A percentile compares a stretch with the other conserved stretches of the same genome.
Evolutionary conservation across 2,888 invertebrate species (phyloP).

Genomic region (Laspeyria flexula): DNA sequence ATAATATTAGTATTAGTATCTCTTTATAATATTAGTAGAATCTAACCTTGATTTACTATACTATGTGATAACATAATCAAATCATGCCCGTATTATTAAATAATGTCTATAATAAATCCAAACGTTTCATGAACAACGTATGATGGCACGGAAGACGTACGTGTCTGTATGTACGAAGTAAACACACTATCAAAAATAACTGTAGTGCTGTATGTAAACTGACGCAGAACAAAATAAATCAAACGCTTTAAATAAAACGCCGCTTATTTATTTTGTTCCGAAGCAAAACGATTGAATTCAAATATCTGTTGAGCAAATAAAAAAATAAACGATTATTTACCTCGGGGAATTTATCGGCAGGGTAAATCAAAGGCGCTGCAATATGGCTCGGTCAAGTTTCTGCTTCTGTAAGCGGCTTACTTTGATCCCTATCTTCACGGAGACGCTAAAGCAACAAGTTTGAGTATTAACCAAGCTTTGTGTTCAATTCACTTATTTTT

Average conservation of each 20-base stretch:
- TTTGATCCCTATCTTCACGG: constrained; percentile 53
- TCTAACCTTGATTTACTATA: too few species aligned
- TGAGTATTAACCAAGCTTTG: constrained; percentile 44
- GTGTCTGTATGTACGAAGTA: too few species aligned
- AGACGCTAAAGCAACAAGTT: constrained; percentile 53
- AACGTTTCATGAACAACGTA: too few species aligned
- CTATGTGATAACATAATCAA: too few species aligned
- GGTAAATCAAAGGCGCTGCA: constrained; percentile 49
- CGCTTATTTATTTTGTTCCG: constrained; percentile 11
- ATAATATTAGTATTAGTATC: too few species aligned
- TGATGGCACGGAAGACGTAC: too few species aligned
- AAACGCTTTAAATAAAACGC: too few species aligned
- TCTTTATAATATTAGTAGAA: too few species aligned
- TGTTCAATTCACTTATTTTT: constrained; percentile 40
- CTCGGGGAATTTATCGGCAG: constrained; percentile 29
- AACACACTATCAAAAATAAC: too few species aligned
- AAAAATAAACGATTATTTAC: constrained; percentile 38
- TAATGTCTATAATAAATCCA: too few species aligned
- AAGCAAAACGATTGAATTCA: constrained; percentile 15
- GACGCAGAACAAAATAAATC: neutral
- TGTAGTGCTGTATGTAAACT: neutral
- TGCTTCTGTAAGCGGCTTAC: constrained; percentile 54
- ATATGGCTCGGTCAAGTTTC: constrained; percentile 50
- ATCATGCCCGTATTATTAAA: too few species aligned
- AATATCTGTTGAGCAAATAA: constrained; percentile 32